These are phyloP conservation scores for Exocentrus adspersus DNA, from an alignment of 2,888 invertebrate species.

Conservation along the genomic window DNA sequence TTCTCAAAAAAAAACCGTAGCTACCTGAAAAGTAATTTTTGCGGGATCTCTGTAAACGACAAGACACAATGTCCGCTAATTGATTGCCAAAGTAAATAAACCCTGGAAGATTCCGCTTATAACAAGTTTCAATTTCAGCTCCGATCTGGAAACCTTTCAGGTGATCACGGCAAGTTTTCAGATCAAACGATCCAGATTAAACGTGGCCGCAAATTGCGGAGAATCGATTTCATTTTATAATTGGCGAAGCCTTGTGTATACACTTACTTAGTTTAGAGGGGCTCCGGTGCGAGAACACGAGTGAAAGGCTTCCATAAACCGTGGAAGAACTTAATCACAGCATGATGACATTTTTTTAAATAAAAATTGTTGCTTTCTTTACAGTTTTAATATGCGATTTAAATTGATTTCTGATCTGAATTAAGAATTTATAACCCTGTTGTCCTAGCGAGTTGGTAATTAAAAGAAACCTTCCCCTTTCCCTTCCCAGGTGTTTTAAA, in stretches of 20 bases:
- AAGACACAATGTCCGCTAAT: slow-evolving; percentile 49
- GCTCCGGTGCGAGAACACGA: slow-evolving; percentile 8
- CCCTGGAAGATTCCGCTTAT: slow-evolving; percentile 46
- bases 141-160: slow-evolving; percentile 60
- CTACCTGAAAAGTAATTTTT: slow-evolving; percentile 16
- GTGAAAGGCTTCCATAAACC: slow-evolving; percentile 5
- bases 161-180: slow-evolving; percentile 56
- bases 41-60: slow-evolving; percentile 42
- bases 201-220: slow-evolving; percentile 53
- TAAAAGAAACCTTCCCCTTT: not conserved
- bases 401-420: no score
- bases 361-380: no score
- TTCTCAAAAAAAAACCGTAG: not conserved
- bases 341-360: no score
- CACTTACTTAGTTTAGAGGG: slow-evolving; percentile 28
- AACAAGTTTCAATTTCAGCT: slow-evolving; percentile 59
- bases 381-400: no score
- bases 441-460: not conserved
- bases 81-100: slow-evolving; percentile 57
- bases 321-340: no score
- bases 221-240: slow-evolving; percentile 59
- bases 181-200: slow-evolving; percentile 60
- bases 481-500: not conserved
- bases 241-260: slow-evolving; percentile 55
- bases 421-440: no score